phyloP scores from a whole-genome alignment of 2,888 invertebrate species.

The Brassicogethes aeneus region DNA sequence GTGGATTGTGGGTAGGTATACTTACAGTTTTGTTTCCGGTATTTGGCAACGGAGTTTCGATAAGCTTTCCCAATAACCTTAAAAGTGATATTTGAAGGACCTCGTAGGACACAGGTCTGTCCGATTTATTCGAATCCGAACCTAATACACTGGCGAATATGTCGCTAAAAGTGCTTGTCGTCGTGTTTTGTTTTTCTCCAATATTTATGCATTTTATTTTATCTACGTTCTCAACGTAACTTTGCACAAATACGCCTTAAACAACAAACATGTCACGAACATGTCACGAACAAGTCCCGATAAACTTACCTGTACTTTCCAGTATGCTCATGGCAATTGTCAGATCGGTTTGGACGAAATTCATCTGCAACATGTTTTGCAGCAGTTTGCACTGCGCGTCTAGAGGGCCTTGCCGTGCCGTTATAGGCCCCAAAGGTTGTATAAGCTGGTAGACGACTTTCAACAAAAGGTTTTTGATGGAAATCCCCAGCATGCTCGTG shows the following conservation, averaged over 20 bases:
- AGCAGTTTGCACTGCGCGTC: constrained; percentile 68
- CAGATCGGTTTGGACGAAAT: constrained; percentile 60
- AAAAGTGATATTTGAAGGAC: constrained; percentile 63
- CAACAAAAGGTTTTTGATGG: constrained; percentile 56
- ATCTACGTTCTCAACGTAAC: constrained; percentile 47
- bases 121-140: constrained; percentile 51
- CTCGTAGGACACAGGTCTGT: constrained; percentile 61
- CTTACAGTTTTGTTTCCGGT: not conserved
- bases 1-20: no score
- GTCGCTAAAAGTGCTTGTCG: constrained; percentile 59
- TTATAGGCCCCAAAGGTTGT: constrained; percentile 53
- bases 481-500: constrained; percentile 45
- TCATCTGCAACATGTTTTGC: constrained; percentile 54
- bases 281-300: no score
- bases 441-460: constrained; percentile 64
- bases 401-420: constrained; percentile 57
- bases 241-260: constrained; percentile 40
- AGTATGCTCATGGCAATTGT: constrained; percentile 64
- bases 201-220: constrained; percentile 48
- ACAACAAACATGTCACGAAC: constrained; percentile 1
- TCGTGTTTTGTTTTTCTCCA: constrained; percentile 43
- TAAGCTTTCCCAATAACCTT: constrained; percentile 51
- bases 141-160: constrained; percentile 67
- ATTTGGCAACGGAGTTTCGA: constrained; percentile 51
- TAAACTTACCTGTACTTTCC: constrained; percentile 62